These are phyloP conservation scores for Discoglossus pictus DNA, from an alignment of 2,797 vertebrate genomes.

Conservation along the genomic window DNA sequence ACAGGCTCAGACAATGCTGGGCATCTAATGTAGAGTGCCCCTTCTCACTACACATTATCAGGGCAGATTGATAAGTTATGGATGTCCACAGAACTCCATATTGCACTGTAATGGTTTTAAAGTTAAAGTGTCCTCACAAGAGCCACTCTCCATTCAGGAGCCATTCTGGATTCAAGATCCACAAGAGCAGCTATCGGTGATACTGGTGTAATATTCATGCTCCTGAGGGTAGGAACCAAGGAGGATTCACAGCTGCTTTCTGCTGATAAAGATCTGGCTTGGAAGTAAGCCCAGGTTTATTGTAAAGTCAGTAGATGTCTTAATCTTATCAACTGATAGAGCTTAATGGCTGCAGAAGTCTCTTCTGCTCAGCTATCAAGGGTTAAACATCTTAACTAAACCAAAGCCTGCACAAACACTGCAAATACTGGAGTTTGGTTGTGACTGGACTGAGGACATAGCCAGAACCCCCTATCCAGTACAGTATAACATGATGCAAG, in stretches of 20 bases:
- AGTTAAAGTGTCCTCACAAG: too few relatives aligned
- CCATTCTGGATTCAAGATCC: too few relatives aligned
- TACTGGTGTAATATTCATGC: constrained; percentile 1
- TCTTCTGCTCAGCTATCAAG: constrained; percentile 54
- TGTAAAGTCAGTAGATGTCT: constrained; percentile 51
- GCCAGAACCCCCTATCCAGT: background rate
- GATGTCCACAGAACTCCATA: too few relatives aligned
- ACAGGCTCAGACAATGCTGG: too few relatives aligned
- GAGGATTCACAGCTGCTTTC: constrained; percentile 30
- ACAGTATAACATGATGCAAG: background rate
- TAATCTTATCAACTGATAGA: constrained; percentile 29
- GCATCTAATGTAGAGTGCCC: too few relatives aligned
- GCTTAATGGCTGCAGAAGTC: constrained; percentile 58
- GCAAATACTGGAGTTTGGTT: background rate
- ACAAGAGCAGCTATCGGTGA: background rate
- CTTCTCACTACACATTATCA: too few relatives aligned
- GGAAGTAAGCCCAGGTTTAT: constrained; percentile 61
- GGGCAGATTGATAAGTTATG: too few relatives aligned
- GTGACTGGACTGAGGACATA: constrained; percentile 11
- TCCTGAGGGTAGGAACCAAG: background rate
- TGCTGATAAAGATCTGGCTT: constrained; percentile 55
- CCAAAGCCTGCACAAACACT: background rate
- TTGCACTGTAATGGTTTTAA: too few relatives aligned
- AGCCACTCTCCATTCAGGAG: too few relatives aligned
- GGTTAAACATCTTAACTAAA: constrained; percentile 54